Base-by-base conservation (phyloP, 2,888 invertebrate species). In the Leucania comma region DNA sequence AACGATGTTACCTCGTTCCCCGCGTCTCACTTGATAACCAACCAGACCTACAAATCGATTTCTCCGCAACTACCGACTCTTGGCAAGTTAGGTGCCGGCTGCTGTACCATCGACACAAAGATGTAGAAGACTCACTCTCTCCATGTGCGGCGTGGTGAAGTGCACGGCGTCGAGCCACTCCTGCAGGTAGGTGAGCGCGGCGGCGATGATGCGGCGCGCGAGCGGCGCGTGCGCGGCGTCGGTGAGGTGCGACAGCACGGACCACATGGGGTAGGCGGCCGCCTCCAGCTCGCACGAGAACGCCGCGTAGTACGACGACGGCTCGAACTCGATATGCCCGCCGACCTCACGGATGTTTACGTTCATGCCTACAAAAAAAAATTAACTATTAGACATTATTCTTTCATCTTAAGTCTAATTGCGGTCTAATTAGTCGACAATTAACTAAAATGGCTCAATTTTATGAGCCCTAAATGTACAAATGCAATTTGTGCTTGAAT, bases 261-360 rank as follows among this genome's bases (percentile, higher is more conserved):
- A 98, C 99, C 99, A 99, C 99, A 99, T 99, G 2, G 99, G 99
- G 94, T 99, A 99, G 20, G 99, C 99, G 87, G 99, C 99, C 32
- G 99, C 99, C 95, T 99, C 99, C 84, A 99, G 95, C 96, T 99
- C 99, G 83, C 99, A 99, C 75, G 99, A 99, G 96, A 99, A 99
- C 42, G 99, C 99, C 59, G 99, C 99, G 95, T 99, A 99, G 95
- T 99, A 99, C 22, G 99, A 98, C 82, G 98, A 99, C 56, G 99
- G 99, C 93, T 99, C 99, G 96, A 98, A 99, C 96, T 99, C 99
- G 22, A 99, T 98, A 95, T 99, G 99, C 66, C 98, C 98, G 86
- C 97, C 97, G 81, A 98, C 96, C 93, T 99, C 99, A 78, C 99
- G 97, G 83, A 98, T 97, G 96, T 99, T 99, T 63, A 99, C 98